Evolutionary conservation across 2,113 vertebrate species (phyloP), one percentile per base, ranked within the genome.

Genomic region (Meriones unguiculatus): DNA sequence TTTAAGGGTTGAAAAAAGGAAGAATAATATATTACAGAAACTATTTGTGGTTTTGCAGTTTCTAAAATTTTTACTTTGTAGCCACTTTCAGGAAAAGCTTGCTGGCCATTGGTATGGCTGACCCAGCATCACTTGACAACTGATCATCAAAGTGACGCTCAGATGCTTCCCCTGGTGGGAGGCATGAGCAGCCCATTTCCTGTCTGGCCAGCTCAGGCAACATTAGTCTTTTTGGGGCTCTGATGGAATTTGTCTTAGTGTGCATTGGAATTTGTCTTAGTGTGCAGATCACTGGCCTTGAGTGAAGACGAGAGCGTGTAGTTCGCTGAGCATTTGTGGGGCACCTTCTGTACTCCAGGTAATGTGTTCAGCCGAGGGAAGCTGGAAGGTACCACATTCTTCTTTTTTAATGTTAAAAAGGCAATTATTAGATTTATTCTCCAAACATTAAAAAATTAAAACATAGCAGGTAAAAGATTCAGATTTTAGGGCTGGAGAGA

Each of bases 111-210:
- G 9, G 50, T 54, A 50, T 96, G 77, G 70, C 76, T 62, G 76
- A 67, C 46, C 13, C 35, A 70, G 70, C 81, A 30, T 62, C 57
- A 38, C 38, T 87, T 76, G 86, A 32, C 57, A 72, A 72, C 62
- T 78, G 41, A 46, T 76, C 77, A 28, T 93, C 62, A 88, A 78
- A 59, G 57, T 2, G 28, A 9, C n/a, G 32, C 84, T 80, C 5
- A 15, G 64, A 52, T n/a, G 59, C 90, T 92, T 87, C 22, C 46
- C n/a, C 88, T 94, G 59, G 88, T 94, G 59, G 87, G 77, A 96
- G 89, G 52, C 64, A 20, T 24, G 41, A 75, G 80, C 89, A 59
- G 1, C 70, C 70, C 90, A 10, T 85, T 87, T 96, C 64, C 88
- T 92, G 11, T 91, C 73, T 95, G 84, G n/a, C 84, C n/a, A 89